A percentile compares a stretch with the other conserved stretches of the same genome.
Conservation (phyloP, 1,140 invertebrate genomes). For the Octopus sinensis region DNA sequence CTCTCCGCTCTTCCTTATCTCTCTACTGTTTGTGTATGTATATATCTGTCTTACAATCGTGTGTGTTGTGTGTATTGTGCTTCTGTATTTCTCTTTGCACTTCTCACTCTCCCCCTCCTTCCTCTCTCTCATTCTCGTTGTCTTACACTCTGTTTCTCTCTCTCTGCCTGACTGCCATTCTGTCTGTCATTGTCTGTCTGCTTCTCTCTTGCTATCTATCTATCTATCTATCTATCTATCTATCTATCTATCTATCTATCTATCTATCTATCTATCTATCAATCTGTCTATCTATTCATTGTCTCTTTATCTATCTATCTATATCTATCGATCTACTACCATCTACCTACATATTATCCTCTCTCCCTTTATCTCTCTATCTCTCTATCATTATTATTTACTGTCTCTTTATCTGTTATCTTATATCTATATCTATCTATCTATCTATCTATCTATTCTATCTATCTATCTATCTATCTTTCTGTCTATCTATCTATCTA, state of each 20-base stretch:
- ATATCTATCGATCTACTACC: background rate
- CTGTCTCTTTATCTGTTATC: background rate
- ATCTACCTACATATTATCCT: background rate
- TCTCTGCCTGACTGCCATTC: constrained; percentile 4
- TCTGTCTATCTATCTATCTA: constrained; percentile 15
- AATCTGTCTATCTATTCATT: background rate
- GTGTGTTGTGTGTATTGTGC: too few relatives aligned
- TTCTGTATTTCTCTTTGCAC: background rate
- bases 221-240: background rate
- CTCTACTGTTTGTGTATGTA: background rate
- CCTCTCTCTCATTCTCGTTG: background rate
- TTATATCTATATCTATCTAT: background rate
- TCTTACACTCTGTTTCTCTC: constrained; percentile 9
- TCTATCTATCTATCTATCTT: background rate
- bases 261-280: background rate
- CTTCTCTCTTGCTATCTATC: too few relatives aligned
- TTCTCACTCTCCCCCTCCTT: background rate
- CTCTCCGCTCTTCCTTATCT: background rate
- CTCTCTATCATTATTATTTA: background rate
- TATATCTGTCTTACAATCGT: background rate
- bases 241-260: background rate
- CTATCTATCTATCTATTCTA: background rate
- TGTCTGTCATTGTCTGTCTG: too few relatives aligned
- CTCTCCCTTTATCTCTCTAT: background rate
- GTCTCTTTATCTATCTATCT: background rate